Evolutionary conservation across 1,140 invertebrate genomes (phyloP).

Genomic region (Helicoverpa armigera): DNA sequence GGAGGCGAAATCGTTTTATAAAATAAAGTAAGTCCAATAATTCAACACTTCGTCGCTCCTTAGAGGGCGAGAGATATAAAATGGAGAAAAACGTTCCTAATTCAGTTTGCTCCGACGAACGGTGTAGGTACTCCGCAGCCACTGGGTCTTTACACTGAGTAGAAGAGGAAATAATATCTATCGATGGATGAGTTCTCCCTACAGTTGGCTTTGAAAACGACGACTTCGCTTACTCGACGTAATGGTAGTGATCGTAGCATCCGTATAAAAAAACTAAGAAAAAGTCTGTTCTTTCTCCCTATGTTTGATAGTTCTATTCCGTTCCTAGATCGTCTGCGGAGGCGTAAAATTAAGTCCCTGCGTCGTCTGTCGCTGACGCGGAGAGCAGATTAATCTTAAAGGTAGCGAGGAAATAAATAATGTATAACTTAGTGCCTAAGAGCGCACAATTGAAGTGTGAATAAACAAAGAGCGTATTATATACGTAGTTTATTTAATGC

Average conservation of each 20-base stretch:
- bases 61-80: conserved; percentile 72
- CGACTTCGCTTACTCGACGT: conserved; percentile 55
- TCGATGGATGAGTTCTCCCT: conserved; percentile 59
- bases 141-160: conserved; percentile 63
- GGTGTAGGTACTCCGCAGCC: conserved; percentile 55
- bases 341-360: conserved; percentile 48
- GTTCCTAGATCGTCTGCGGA: conserved; percentile 22
- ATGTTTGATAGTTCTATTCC: conserved; percentile 52
- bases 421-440: conserved; percentile 31
- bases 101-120: conserved; percentile 73
- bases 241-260: conserved; percentile 51
- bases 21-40: conserved; percentile 80
- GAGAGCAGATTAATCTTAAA: conserved; percentile 30
- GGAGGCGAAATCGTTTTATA: conserved; percentile 76
- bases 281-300: conserved; percentile 42
- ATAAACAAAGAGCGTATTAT: conserved; percentile 46
- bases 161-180: conserved; percentile 71
- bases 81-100: conserved; percentile 78
- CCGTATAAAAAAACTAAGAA: conserved; percentile 51
- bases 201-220: conserved; percentile 54
- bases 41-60: conserved; percentile 75
- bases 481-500: conserved; percentile 48
- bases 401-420: conserved; percentile 32
- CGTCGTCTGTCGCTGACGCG: conserved; percentile 31
- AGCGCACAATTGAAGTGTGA: conserved; percentile 40